Base-by-base conservation (phyloP, 2,797 vertebrate genomes). In the Eleutherodactylus coqui region DNA sequence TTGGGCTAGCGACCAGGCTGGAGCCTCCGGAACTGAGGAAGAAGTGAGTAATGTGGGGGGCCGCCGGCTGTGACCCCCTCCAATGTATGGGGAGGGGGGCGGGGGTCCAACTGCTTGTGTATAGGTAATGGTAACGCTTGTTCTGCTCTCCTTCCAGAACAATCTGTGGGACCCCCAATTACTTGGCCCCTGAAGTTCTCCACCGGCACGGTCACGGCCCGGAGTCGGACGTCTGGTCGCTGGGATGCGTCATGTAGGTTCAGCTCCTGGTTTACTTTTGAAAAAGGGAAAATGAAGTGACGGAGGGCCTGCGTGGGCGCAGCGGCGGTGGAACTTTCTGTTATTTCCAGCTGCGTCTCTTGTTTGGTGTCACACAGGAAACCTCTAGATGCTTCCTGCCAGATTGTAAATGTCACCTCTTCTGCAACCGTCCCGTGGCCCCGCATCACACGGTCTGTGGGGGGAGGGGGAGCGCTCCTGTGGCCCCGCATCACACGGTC, bases 131-230 rank as follows among this genome's bases (percentile, higher is more conserved):
- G 21, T 47, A 29, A 36, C 34, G 16, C 0, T 36, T 41, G 9
- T 5, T 36, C 3, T 67, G 47, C 27, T 58, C 4, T 86, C 24
- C 62, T 88, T 85, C 72, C 90, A 99, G 98, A 92, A 99, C 98
- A 19, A 99, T 99, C 92, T 99, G 98, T 91, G 98, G 98, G 49
- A 99, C 98, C 79, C 98, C 98, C 21, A 99, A 99, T 92, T 99
- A 99, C 86, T 92, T 99, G 93, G 98, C 98, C n/a, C 98, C 98
- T 1, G 98, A 99, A 93, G 98, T 99, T 89, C 93, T 99, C 34
- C 96, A 98, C 94, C 94, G 97, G 86, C 98, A 99, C 83, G 98
- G 98, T 36, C 98, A 99, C 0, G 97, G 98, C 49, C 97, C 97
- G 0, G 98, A 99, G 90, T 98, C 98, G 0, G 98, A 99, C 0